Percentiles rank a stretch among this genome's conserved stretches.
Conservation (phyloP, 2,113 vertebrate species). For the Mungos mungo region DNA sequence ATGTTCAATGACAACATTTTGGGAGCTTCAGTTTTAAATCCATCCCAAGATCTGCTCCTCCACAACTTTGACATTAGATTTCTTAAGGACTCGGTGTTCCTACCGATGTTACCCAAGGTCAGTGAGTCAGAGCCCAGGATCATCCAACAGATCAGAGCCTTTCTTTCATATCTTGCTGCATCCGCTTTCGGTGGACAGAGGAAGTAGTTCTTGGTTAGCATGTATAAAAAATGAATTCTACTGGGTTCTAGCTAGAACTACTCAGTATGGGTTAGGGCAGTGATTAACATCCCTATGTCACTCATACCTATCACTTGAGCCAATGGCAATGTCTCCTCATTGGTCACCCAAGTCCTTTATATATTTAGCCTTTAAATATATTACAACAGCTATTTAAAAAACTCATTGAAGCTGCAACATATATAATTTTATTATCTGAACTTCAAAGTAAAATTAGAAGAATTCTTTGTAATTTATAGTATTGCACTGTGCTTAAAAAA, state of each 20-base stretch:
- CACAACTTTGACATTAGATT: neutral
- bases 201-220: neutral
- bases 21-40: neutral
- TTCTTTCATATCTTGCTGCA: neutral
- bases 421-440: neutral
- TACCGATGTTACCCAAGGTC: neutral
- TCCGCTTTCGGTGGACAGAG: neutral
- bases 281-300: neutral
- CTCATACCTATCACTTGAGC: neutral
- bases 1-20: neutral
- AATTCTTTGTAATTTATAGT: neutral
- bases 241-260: neutral
- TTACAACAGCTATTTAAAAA: neutral
- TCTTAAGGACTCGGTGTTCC: conserved; percentile 23
- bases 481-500: neutral
- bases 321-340: neutral
- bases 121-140: neutral
- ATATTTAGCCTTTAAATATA: neutral
- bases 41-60: neutral
- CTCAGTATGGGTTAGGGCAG: neutral
- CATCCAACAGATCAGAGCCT: neutral
- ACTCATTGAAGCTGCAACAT: neutral
- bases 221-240: neutral
- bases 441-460: conserved; percentile 4
- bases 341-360: neutral